A percentile compares a stretch with the other conserved stretches of the same genome.
Conservation (phyloP, 1,140 invertebrate genomes). For the Leptonema lineaticorne region DNA sequence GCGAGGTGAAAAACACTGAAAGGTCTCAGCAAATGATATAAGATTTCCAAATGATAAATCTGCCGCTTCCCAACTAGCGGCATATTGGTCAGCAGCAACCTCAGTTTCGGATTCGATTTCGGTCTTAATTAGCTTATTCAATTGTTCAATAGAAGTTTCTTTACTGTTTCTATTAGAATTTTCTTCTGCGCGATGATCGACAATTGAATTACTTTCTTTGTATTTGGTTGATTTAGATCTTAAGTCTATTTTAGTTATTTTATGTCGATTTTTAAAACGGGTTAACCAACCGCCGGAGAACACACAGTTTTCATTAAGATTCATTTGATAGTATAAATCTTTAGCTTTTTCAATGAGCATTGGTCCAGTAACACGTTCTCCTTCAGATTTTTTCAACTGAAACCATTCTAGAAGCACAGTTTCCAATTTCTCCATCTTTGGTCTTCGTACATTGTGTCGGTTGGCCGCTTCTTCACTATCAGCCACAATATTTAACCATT, state of each 20-base stretch:
- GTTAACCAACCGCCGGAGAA: constrained; percentile 19
- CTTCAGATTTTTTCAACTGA: constrained; percentile 4
- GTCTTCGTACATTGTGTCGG: neutral
- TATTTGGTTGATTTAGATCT: neutral
- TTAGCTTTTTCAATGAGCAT: constrained; percentile 17
- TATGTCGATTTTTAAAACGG: constrained; percentile 7
- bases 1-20: neutral
- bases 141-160: neutral
- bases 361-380: neutral
- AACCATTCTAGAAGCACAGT: constrained; percentile 7
- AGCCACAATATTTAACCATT: neutral
- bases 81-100: neutral
- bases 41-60: neutral
- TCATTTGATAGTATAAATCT: neutral
- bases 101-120: neutral
- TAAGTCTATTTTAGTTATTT: neutral
- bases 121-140: neutral
- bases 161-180: neutral
- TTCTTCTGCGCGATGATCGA: neutral
- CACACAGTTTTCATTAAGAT: neutral
- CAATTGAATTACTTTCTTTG: neutral
- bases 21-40: neutral
- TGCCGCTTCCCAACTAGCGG: neutral
- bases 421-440: constrained; percentile 7
- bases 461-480: neutral